Conservation (phyloP, 1,140 invertebrate species). For the Ephestia elutella region DNA sequence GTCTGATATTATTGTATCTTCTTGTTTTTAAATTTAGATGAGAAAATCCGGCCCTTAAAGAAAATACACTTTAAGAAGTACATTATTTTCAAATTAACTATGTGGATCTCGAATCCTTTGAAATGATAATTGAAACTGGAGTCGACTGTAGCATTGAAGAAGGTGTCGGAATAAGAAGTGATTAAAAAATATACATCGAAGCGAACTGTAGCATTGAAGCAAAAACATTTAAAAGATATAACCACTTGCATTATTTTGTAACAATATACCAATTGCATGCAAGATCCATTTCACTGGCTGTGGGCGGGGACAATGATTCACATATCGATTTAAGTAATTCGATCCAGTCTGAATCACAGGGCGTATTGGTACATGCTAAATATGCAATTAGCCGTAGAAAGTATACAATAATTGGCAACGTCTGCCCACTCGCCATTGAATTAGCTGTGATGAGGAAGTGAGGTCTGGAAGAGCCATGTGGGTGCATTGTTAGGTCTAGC, state of each 20-base stretch:
- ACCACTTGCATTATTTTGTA: background rate
- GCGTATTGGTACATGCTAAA: slow-evolving; percentile 30
- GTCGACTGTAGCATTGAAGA: background rate
- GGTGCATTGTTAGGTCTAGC: slow-evolving; percentile 29
- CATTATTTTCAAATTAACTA: too few relatives aligned
- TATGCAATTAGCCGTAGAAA: slow-evolving; percentile 58
- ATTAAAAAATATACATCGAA: too few relatives aligned
- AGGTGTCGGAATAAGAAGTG: background rate
- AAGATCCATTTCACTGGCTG: background rate
- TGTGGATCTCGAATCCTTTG: too few relatives aligned
- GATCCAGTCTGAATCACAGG: slow-evolving; percentile 25
- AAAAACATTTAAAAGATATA: background rate
- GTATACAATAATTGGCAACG: slow-evolving; percentile 57
- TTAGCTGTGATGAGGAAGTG: slow-evolving; percentile 38
- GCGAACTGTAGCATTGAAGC: background rate
- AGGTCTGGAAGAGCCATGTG: slow-evolving; percentile 43
- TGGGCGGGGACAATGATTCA: slow-evolving; percentile 12
- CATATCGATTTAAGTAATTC: slow-evolving; percentile 6
- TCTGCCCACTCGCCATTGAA: slow-evolving; percentile 47
- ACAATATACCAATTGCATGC: background rate
- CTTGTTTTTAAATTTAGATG: too few relatives aligned
- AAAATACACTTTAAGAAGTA: too few relatives aligned
- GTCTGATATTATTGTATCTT: too few relatives aligned
- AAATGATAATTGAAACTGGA: too few relatives aligned
- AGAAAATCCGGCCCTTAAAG: too few relatives aligned